Base-by-base conservation (phyloP, 2,113 vertebrate species). In the Equus przewalskii region DNA sequence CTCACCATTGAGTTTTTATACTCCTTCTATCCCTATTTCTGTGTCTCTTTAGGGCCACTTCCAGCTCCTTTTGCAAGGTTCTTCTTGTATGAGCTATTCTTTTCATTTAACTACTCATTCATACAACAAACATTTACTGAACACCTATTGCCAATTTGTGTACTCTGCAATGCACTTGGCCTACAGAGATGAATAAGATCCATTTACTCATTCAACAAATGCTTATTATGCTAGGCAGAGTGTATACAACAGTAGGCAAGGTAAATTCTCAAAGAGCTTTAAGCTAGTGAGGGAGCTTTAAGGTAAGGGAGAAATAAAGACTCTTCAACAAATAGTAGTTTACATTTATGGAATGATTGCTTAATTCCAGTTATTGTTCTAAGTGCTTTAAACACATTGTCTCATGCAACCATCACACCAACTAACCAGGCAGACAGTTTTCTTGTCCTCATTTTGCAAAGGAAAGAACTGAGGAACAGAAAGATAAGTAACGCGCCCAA, bases 361-460 rank as follows among this genome's bases (percentile, higher is more conserved):
- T 96, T 91, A 89, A 62, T 79, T 21, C 41, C n/a, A 44, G 6
- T 90, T 94, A 89, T 10, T 65, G 4, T 87, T 51, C n/a, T 79
- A 76, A 85, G 4, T 75, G 33, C 13, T 81, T 96, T 60, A 21
- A 19, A 80, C 89, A 19, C 24, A 76, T 76, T 75, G 16, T 79
- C 64, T 96, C 49, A 15, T 87, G 33, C 19, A 65, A 24, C 73
- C 62, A 56, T 64, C 54, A 67, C 2, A 64, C 28, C 58, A 24
- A 49, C 33, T 79, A 75, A 49, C 18, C 4, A 76, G 70, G 33
- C 67, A 81, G 58, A 12, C 65, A 49, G 15, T 85, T 97, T 96
- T 62, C 70, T 92, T 95, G 24, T 69, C 14, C 49, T 62, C 7
- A 22, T 92, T 94, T 95, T 91, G 54, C 21, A 86, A 83, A 78